Base-by-base conservation (phyloP, 92 coral and sea anemone species). In the Porites evermanni region DNA sequence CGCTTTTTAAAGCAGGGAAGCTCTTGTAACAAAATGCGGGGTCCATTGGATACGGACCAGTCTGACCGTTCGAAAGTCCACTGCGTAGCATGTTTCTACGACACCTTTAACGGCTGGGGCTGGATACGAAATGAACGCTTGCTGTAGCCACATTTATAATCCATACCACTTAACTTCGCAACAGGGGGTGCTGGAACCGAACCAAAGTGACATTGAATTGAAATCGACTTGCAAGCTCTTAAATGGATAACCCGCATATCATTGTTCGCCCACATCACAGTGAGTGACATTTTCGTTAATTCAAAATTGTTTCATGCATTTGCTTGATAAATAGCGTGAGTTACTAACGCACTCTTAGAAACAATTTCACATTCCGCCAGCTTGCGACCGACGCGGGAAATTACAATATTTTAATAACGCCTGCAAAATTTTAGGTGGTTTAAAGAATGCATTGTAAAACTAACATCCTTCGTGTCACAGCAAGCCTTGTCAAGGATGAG, bases 121-220 rank as follows among this genome's bases (percentile, higher is more conserved):
- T 16, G 8, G n/a, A 19, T n/a, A 47, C 26, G 0, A 53, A 83
- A 65, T 51, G 10, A 64, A 18, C 21, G 64, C 80, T 73, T 12
- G 12, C 8, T 59, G 18, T 38, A 38, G 1, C 64, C 60, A 29
- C 59, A 65, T 83, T 83, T 83, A 63, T 83, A 61, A 8, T 79
- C 80, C 74, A 63, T 83, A 72, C 73, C 87, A 73, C 80, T 61
- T 24, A 5, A 64, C 13, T 16, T 20, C 78, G 65, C 87, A 74
- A n/a, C 53, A 21, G 79, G 87, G 87, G 67, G 75, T 52, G 29
- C 87, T 83, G 87, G 87, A 83, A 83, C 26, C 60, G 80, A 83
- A 83, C 87, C 87, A 83, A 73, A 74, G 51, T 52, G 80, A 65
- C 72, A 83, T 23, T 73, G 29, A 20, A 26, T 74, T 83, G 53